Evolutionary conservation across 2,888 invertebrate genomes (phyloP), one percentile per base, ranked within the genome.

Genomic region (Salpingus planirostris): DNA sequence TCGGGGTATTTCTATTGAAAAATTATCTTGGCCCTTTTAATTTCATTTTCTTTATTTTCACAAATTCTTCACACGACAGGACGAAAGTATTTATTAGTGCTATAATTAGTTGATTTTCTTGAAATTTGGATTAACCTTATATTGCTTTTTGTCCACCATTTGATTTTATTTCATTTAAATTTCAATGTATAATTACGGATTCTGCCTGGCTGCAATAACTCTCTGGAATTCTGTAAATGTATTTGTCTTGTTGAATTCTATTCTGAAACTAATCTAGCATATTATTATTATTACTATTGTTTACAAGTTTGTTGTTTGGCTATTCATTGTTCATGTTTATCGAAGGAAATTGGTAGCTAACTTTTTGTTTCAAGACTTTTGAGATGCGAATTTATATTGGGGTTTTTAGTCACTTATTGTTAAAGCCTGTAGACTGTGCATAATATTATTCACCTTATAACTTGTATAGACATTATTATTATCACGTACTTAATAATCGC

Each of bases 391-490:
- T 44, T 38, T 44, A 38, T 40, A 31, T 40, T 33, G 33, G 45
- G 43, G 45, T 40, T 44, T 43, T 40, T 46, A 40, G 40, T 42
- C 50, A 50, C 49, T 45, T 36, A n/a, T n/a, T n/a, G 31, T 46
- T 43, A 44, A 54, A 54, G 55, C 54, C 55, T 54, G 50, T 52
- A 52, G 56, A 54, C 41, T 49, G 49, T 54, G 53, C 52, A 48
- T 51, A 43, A 42, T 38, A 31, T 18, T 18, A 5, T 6, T 18
- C 18, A 18, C 18, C 5, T 5, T 18, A 18, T 5, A 33, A 27
- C 21, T 24, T 28, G 22, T 24, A 28, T 27, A 30, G 26, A 29
- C 15, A 18, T 30, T 30, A 11, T 7, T 24, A 24, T 5, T 10
- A 24, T 24, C 5, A 7, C 5, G 8, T 18, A 18, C 18, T 6